Percentiles rank a stretch among this genome's conserved stretches.
Conservation (phyloP, 2,797 vertebrate genomes). For the Argyrosomus regius region DNA sequence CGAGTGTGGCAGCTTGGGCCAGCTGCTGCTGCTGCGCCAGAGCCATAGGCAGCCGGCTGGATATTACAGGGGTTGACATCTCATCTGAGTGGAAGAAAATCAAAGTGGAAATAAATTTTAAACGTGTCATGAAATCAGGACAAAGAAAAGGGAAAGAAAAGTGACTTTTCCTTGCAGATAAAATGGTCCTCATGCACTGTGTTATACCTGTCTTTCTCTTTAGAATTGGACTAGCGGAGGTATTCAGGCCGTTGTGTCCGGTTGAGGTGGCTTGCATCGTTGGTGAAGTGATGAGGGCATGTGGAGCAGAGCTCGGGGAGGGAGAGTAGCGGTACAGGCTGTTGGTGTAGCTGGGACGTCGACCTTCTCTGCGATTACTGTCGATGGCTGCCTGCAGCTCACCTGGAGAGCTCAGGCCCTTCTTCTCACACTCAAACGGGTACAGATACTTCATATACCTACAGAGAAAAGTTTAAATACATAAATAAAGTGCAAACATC, state of each 20-base stretch:
- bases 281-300: conserved; percentile 88
- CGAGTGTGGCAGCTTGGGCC: conserved; percentile 88
- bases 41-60: conserved; percentile 86
- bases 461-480: neutral
- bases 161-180: neutral
- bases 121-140: neutral
- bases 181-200: neutral
- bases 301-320: conserved; percentile 80
- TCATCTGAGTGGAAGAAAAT: conserved; percentile 83
- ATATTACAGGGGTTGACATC: conserved; percentile 81
- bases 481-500: too few species aligned
- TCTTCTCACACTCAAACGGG: conserved; percentile 96
- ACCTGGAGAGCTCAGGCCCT: conserved; percentile 92
- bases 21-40: conserved; percentile 85
- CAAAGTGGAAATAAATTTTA: neutral
- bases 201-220: conserved; percentile 80
- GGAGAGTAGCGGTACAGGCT: conserved; percentile 91
- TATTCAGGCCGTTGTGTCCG: conserved; percentile 82
- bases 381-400: conserved; percentile 97
- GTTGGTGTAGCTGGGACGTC: conserved; percentile 94
- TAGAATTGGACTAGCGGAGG: conserved; percentile 76
- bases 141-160: neutral
- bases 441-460: conserved; percentile 99
- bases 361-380: conserved; percentile 94
- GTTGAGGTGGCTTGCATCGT: conserved; percentile 87